A percentile compares a stretch with the other conserved stretches of the same genome.
Conservation (phyloP, 2,888 invertebrate species). For the Sylvicola cinctus region DNA sequence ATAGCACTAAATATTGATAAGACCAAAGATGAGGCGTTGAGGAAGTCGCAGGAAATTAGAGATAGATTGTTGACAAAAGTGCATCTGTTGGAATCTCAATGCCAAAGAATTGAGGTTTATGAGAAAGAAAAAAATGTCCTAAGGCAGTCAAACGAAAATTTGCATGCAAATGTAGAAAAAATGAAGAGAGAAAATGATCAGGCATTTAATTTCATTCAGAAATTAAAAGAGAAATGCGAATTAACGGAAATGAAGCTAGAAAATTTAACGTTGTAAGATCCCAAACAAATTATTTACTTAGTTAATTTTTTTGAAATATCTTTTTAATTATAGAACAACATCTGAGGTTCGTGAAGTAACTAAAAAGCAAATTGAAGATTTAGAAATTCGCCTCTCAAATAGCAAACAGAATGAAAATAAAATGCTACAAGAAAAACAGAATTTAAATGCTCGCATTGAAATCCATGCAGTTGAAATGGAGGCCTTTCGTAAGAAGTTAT, state of each 20-base stretch:
- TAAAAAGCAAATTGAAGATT: constrained; percentile 23
- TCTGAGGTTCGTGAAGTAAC: constrained; percentile 20
- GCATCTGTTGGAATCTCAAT: constrained; percentile 12
- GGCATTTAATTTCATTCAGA: constrained; percentile 21
- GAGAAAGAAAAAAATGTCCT: constrained; percentile 1
- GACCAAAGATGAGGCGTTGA: constrained; percentile 48
- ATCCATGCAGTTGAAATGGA: neutral
- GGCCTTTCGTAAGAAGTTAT: neutral
- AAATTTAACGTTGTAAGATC: constrained; percentile 18
- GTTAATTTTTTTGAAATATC: neutral
- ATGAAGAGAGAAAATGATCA: constrained; percentile 16
- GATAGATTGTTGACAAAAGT: constrained; percentile 24
- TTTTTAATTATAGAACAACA: constrained; percentile 14
- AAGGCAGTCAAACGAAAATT: constrained; percentile 8
- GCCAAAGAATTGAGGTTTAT: constrained; percentile 2
- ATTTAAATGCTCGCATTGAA: constrained; percentile 19
- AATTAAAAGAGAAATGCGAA: constrained; percentile 28
- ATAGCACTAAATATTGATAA: constrained; percentile 59
- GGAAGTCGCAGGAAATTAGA: constrained; percentile 42
- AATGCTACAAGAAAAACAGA: constrained; percentile 20
- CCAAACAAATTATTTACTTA: neutral
- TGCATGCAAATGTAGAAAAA: constrained; percentile 2
- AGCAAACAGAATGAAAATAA: constrained; percentile 21
- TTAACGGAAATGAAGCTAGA: constrained; percentile 49
- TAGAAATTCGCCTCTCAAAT: constrained; percentile 20